These are phyloP conservation scores for Sitodiplosis mosellana DNA, from an alignment of 1,140 invertebrate genomes.

Conservation along the genomic window DNA sequence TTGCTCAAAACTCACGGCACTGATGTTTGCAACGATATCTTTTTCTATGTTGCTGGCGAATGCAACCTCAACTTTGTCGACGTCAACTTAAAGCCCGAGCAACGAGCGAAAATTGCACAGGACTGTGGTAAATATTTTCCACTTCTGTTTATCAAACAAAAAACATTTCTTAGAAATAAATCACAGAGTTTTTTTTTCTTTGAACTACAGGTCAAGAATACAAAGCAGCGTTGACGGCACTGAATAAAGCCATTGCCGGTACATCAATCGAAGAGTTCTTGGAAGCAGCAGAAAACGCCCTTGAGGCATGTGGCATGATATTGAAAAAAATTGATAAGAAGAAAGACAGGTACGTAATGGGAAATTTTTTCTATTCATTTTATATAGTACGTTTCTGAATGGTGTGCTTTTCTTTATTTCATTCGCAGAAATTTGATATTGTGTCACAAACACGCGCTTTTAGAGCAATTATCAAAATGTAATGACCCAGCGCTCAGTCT, in stretches of 20 bases:
- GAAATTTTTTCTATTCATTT: slow-evolving; percentile 4
- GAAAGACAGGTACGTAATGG: slow-evolving; percentile 43
- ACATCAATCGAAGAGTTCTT: slow-evolving; percentile 62
- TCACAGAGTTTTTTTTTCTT: background rate
- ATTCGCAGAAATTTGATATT: slow-evolving; percentile 39
- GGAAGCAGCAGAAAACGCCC: slow-evolving; percentile 43
- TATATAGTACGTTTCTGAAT: slow-evolving; percentile 3
- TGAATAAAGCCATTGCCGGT: slow-evolving; percentile 41
- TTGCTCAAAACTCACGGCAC: slow-evolving; percentile 63
- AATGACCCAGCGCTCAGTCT: slow-evolving; percentile 66
- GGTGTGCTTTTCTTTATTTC: slow-evolving; percentile 3
- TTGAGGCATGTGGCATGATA: slow-evolving; percentile 61
- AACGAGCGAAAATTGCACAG: slow-evolving; percentile 44
- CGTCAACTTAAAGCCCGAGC: slow-evolving; percentile 38
- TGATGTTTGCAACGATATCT: slow-evolving; percentile 65
- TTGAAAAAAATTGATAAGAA: slow-evolving; percentile 78
- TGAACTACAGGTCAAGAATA: slow-evolving; percentile 29
- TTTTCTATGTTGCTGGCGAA: slow-evolving; percentile 48
- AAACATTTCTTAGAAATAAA: background rate
- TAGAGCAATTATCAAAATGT: slow-evolving; percentile 52
- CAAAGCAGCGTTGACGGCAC: slow-evolving; percentile 33
- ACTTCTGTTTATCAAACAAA: no score
- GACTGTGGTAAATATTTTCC: slow-evolving; percentile 24
- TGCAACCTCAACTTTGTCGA: slow-evolving; percentile 35
- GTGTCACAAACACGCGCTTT: slow-evolving; percentile 60